Evolutionary conservation across 2,888 invertebrate genomes (phyloP).

Genomic region (Agrochola litura): DNA sequence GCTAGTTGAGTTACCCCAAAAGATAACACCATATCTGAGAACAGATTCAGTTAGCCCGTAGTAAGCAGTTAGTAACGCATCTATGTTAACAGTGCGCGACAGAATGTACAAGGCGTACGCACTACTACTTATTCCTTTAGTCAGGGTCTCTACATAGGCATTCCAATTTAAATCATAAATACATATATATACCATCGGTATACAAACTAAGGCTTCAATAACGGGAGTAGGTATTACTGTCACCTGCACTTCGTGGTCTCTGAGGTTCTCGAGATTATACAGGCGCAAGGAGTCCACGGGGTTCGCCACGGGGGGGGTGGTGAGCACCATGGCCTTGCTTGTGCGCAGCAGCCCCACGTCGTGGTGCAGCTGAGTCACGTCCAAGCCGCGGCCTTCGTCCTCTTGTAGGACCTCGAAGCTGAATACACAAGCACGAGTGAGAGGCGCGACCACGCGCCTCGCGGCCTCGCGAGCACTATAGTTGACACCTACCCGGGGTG

Average conservation of each 20-base stretch:
- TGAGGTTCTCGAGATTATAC: slow-evolving; percentile 70
- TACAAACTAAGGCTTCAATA: neutral
- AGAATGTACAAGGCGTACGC: too few species aligned
- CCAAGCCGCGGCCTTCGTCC: slow-evolving; percentile 78
- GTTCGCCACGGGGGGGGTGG: slow-evolving; percentile 45
- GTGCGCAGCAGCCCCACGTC: slow-evolving; percentile 85
- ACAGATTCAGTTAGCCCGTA: too few species aligned
- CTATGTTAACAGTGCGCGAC: too few species aligned
- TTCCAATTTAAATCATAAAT: too few species aligned
- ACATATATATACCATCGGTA: too few species aligned
- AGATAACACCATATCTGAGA: too few species aligned
- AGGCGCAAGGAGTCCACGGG: slow-evolving; percentile 66
- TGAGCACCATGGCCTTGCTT: slow-evolving; percentile 73
- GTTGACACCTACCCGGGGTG: slow-evolving; percentile 77
- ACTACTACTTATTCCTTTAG: too few species aligned
- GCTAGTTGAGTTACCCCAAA: too few species aligned
- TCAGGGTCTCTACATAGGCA: too few species aligned
- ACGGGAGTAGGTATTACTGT: neutral
- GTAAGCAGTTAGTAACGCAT: too few species aligned
- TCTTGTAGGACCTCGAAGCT: slow-evolving; percentile 78
- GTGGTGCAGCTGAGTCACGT: slow-evolving; percentile 83
- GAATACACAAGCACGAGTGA: slow-evolving; percentile 30
- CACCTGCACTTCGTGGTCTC: slow-evolving; percentile 74
- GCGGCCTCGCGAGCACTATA: too few species aligned
- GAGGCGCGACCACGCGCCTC: neutral